Percentiles rank a stretch among this genome's conserved stretches.
These are phyloP conservation scores for Alexandromys fortis DNA, from an alignment of 2,113 vertebrate species.

Conservation along the genomic window DNA sequence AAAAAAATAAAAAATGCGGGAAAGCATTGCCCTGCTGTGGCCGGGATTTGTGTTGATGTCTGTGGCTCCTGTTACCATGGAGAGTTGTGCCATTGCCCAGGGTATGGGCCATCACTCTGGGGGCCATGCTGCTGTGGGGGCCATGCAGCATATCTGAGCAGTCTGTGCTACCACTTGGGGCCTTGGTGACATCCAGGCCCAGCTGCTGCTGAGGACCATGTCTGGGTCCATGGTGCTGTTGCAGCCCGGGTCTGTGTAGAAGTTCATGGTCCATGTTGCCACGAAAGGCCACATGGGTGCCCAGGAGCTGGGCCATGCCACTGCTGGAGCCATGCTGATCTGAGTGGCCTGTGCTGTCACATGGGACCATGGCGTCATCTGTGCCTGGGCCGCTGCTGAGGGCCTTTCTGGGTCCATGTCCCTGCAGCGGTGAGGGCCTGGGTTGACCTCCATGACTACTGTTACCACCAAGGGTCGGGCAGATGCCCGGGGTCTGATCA, in stretches of 20 bases:
- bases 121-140: not conserved
- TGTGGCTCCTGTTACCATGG: not conserved
- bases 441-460: no score
- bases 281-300: not conserved
- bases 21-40: not conserved
- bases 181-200: not conserved
- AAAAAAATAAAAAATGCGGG: not conserved
- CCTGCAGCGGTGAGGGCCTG: no score
- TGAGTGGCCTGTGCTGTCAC: no score
- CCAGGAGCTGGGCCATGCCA: not conserved
- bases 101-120: not conserved
- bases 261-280: not conserved
- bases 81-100: not conserved
- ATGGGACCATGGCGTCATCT: no score
- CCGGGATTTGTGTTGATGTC: not conserved
- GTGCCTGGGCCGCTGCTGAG: no score
- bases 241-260: not conserved
- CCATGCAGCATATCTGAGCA: not conserved
- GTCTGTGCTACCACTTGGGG: not conserved
- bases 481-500: no score
- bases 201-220: not conserved
- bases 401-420: no score
- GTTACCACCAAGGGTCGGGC: no score
- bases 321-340: no score
- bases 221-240: not conserved